phyloP scores from a whole-genome alignment of 2,888 invertebrate species.

The Stramonita haemastoma region DNA sequence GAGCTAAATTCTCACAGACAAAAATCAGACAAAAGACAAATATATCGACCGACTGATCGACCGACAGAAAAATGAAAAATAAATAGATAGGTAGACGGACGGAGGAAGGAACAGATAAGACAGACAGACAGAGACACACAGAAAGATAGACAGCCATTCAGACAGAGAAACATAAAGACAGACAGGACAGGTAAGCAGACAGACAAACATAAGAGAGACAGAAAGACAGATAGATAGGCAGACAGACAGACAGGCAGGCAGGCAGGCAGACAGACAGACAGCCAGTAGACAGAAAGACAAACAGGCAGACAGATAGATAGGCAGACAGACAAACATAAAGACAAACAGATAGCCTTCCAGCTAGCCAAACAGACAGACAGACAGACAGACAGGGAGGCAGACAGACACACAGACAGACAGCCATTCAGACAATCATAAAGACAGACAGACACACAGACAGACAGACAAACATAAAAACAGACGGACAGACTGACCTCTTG shows the following conservation, averaged over 20 bases:
- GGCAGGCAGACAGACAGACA: not conserved
- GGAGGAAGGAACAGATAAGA: too few relatives aligned
- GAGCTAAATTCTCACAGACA: too few relatives aligned
- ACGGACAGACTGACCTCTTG: conserved; percentile 81
- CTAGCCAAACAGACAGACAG: conserved; percentile 11
- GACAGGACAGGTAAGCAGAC: too few relatives aligned
- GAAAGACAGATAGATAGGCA: not conserved
- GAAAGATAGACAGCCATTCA: conserved; percentile 59
- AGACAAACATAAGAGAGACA: not conserved
- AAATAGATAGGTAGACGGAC: too few relatives aligned
- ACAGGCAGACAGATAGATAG: conserved; percentile 26
- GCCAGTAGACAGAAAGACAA: conserved; percentile 62
- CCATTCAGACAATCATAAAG: not conserved
- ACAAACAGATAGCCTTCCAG: too few relatives aligned
- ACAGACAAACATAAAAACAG: not conserved
- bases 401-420: not conserved
- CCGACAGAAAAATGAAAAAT: too few relatives aligned
- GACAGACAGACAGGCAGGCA: not conserved
- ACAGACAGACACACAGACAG: not conserved
- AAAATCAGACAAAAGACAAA: too few relatives aligned
- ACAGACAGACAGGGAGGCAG: too few relatives aligned
- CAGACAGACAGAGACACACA: too few relatives aligned
- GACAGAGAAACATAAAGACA: not conserved
- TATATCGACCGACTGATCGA: too few relatives aligned
- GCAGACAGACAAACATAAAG: too few relatives aligned